These are phyloP conservation scores for Hyperoplus lanceolatus DNA, from an alignment of 2,797 vertebrate genomes.

Conservation along the genomic window DNA sequence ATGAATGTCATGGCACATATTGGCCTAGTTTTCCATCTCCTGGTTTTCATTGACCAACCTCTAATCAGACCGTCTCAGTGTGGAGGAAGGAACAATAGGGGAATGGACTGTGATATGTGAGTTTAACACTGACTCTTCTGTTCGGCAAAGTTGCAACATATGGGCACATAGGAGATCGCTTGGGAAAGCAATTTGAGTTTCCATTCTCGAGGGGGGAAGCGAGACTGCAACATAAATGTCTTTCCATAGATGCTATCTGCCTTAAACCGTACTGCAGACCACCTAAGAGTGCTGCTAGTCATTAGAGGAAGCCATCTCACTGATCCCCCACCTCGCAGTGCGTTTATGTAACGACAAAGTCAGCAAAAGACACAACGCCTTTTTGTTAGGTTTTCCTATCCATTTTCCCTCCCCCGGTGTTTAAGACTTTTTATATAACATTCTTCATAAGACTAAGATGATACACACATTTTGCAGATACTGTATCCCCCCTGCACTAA, in stretches of 20 bases:
- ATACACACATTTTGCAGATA: constrained; percentile 52
- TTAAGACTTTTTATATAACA: constrained; percentile 31
- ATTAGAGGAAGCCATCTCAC: constrained; percentile 20
- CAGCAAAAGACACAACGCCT: constrained; percentile 25
- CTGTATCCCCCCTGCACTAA: constrained; percentile 42
- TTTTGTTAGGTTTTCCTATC: constrained; percentile 23
- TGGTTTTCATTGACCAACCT: constrained; percentile 45
- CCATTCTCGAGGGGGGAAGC: constrained; percentile 34
- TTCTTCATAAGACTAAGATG: constrained; percentile 39
- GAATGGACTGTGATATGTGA: constrained; percentile 51
- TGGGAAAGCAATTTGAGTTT: constrained; percentile 55
- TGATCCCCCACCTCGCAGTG: constrained; percentile 2
- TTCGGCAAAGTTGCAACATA: constrained; percentile 52
- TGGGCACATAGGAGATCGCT: constrained; percentile 54
- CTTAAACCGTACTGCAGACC: constrained; percentile 36
- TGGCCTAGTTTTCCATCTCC: constrained; percentile 46
- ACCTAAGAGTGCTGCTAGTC: constrained; percentile 33
- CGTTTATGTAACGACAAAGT: constrained; percentile 29
- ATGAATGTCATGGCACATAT: constrained; percentile 45
- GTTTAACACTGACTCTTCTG: constrained; percentile 50
- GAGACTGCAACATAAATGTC: constrained; percentile 41
- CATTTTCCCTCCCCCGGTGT: constrained; percentile 15
- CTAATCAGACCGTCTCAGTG: constrained; percentile 42
- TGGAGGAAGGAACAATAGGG: constrained; percentile 18
- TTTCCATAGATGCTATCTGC: constrained; percentile 50